Base-by-base conservation (phyloP, 2,797 vertebrate genomes). In the Microctenopoma stevenorrisi region DNA sequence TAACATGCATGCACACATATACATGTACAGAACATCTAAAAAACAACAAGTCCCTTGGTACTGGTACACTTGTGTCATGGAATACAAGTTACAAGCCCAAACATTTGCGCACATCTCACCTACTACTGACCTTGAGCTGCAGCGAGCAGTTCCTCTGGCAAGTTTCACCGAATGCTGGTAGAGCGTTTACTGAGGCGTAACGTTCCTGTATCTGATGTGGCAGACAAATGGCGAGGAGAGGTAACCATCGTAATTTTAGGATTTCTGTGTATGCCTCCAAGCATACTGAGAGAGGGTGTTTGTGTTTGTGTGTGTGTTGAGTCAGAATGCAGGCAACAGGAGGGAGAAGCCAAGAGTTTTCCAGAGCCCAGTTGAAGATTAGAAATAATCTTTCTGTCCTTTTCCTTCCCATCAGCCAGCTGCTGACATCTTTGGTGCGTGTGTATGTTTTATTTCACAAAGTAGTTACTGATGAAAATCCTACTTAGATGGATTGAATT, bases 151-250 rank as follows among this genome's bases (percentile, higher is more conserved):
- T 76, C 42, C 66, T 64, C 35, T 47, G 22, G 26, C 18, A 40
- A 40, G 60, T 57, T 46, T 42, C 30, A 48, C 65, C 62, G 67
- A 82, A 86, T 84, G 73, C 57, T 82, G 84, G 87, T 73, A 30
- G 79, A 55, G 55, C 46, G 42, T 66, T 86, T 71, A 73, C 63
- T 81, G 73, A 78, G 72, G 74, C 71, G 75, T 59, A 84, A 85
- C 79, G 16, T 71, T 59, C 68, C 60, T 74, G 43, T 64, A 69
- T 72, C 47, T 13, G 1, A 53, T 38, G 70, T 84, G 67, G 63
- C 38, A 38, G 58, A 54, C 51, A 73, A 66, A 68, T 69, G 43
- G 54, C 55, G 55, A 72, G 48, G 26, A 78, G 50, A 68, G 69
- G 79, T 62, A 71, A 76, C 72, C 1, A 5, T 62, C 66, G 70